Evolutionary conservation across 2,113 vertebrate species (phyloP).

Genomic region (Strigops habroptila): DNA sequence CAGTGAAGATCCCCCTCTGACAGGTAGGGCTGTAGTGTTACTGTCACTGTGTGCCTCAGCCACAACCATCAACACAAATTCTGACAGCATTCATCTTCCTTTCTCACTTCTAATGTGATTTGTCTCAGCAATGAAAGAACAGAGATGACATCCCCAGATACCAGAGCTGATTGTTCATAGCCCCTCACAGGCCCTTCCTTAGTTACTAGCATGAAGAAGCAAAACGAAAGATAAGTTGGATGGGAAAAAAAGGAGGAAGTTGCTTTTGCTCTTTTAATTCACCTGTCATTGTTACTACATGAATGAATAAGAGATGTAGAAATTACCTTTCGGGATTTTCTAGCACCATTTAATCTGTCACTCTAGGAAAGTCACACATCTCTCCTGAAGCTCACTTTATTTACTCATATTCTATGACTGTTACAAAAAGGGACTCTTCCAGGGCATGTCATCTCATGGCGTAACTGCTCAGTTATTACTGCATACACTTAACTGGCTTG

Average conservation of each 20-base stretch:
- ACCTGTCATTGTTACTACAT: not conserved
- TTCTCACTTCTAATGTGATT: not conserved
- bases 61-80: not conserved
- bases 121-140: not conserved
- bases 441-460: not conserved
- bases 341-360: not conserved
- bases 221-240: not conserved
- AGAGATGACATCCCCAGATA: not conserved
- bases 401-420: not conserved
- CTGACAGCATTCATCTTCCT: not conserved
- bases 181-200: not conserved
- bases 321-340: not conserved
- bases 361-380: not conserved
- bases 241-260: not conserved
- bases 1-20: not conserved
- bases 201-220: not conserved
- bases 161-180: not conserved
- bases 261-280: not conserved
- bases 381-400: not conserved
- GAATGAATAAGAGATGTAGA: not conserved
- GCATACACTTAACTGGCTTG: not conserved
- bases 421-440: not conserved
- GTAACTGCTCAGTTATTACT: not conserved
- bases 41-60: not conserved
- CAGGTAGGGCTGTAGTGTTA: rapidly evolving